Percentiles rank a stretch among this genome's conserved stretches.
Evolutionary conservation across 2,797 vertebrate species (phyloP).

Genomic region (Acipenser ruthenus): DNA sequence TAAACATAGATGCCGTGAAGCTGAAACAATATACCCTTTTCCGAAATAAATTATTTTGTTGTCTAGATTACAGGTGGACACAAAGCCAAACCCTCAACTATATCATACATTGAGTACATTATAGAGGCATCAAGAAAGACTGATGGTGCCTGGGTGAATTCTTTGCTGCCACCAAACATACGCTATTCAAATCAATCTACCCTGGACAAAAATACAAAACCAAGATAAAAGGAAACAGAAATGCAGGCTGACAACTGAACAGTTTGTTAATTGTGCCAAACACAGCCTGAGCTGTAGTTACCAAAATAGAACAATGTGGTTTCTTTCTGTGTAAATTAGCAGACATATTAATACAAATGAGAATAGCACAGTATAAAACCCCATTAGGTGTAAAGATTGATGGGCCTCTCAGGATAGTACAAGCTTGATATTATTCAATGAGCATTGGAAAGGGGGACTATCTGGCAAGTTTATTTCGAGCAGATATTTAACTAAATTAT

Average conservation of each 20-base stretch:
- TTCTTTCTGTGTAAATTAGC: slow-evolving; percentile 15
- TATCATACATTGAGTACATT: background rate
- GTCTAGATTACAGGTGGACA: background rate
- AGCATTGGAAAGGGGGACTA: slow-evolving; percentile 7
- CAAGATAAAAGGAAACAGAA: slow-evolving; percentile 6
- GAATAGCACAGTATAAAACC: slow-evolving; percentile 9
- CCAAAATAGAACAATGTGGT: slow-evolving; percentile 13
- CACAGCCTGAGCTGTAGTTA: background rate
- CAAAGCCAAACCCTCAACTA: background rate
- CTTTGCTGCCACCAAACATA: background rate
- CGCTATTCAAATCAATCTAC: background rate
- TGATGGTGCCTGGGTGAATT: background rate
- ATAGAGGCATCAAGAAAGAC: too few species aligned
- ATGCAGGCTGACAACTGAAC: slow-evolving; percentile 1
- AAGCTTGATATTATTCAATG: slow-evolving; percentile 16
- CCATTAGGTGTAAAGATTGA: slow-evolving; percentile 15
- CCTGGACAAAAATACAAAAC: background rate
- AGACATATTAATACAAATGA: slow-evolving; percentile 14
- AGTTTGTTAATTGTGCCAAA: slow-evolving; percentile 8
- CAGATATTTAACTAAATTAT: background rate
- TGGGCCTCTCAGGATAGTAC: slow-evolving; percentile 16
- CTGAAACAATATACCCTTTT: background rate
- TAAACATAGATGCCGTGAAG: background rate
- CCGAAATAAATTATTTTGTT: too few species aligned
- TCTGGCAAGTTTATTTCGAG: slow-evolving; percentile 1